phyloP scores from a whole-genome alignment of 2,888 invertebrate genomes.

The Dendrolimus pini region DNA sequence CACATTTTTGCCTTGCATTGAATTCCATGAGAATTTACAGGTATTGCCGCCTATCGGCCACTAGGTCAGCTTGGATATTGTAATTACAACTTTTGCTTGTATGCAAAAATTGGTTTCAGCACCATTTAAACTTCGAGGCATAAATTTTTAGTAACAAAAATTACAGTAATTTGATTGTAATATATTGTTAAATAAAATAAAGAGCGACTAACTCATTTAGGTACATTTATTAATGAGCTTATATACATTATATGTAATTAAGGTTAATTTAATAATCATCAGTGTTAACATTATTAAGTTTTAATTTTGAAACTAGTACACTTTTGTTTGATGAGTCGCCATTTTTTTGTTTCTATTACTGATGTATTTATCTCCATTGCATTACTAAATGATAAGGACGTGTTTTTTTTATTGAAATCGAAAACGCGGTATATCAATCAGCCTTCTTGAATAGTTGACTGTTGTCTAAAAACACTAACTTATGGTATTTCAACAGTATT shows the following conservation, averaged over 20 bases:
- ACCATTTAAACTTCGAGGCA: background rate
- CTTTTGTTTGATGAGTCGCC: too few species aligned
- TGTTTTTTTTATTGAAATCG: background rate
- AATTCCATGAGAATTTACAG: conserved; percentile 67
- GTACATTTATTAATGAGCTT: background rate
- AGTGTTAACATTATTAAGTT: too few species aligned
- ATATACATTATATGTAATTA: too few species aligned
- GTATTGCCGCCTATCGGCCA: conserved; percentile 58
- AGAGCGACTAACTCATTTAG: too few species aligned
- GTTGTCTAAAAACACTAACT: too few species aligned
- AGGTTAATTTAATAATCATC: too few species aligned
- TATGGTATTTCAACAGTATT: too few species aligned
- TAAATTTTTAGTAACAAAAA: background rate
- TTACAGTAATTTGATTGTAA: background rate
- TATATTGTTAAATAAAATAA: too few species aligned
- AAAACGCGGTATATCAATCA: background rate
- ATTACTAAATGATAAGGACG: conserved; percentile 8
- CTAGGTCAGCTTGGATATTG: conserved; percentile 53
- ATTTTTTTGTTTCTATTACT: too few species aligned
- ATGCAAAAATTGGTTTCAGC: conserved; percentile 9
- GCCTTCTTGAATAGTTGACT: too few species aligned
- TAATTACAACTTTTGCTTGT: conserved; percentile 19
- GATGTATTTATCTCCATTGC: background rate
- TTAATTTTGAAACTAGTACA: too few species aligned
- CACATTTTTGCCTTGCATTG: conserved; percentile 70